Evolutionary conservation across 2,797 vertebrate species (phyloP).

Genomic region (Phoeniculus purpureus): DNA sequence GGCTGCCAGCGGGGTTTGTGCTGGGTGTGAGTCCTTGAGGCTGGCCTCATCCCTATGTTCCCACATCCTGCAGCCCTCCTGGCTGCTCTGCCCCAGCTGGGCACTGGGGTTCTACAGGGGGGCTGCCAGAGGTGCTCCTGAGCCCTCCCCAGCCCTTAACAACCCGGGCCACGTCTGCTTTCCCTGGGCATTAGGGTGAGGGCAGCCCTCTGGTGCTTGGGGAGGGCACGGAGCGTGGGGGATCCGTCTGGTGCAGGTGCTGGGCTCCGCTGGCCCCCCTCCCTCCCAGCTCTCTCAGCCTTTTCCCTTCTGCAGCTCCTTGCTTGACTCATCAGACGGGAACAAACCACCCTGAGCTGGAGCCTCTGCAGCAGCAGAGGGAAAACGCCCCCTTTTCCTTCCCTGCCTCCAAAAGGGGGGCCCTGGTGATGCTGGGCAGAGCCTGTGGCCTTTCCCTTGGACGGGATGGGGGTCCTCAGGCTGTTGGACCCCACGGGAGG

Average conservation of each 20-base stretch:
- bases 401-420: background rate
- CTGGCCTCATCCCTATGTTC: accelerated
- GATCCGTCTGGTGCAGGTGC: background rate
- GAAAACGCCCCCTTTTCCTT: accelerated
- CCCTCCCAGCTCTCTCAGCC: background rate
- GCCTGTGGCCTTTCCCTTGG: background rate
- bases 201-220: background rate
- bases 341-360: accelerated
- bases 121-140: background rate
- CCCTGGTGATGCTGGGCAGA: background rate
- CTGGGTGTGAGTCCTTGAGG: background rate
- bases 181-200: background rate
- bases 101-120: background rate
- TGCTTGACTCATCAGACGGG: background rate
- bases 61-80: background rate
- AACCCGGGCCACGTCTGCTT: background rate
- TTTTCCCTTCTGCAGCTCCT: background rate
- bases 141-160: background rate
- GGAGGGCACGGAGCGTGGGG: background rate
- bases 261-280: background rate
- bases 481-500: accelerated
- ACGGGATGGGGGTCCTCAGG: background rate
- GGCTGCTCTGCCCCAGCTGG: background rate
- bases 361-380: background rate
- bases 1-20: accelerated